Evolutionary conservation across 2,888 invertebrate species (phyloP).

Genomic region (Ichneumoninae sp.): DNA sequence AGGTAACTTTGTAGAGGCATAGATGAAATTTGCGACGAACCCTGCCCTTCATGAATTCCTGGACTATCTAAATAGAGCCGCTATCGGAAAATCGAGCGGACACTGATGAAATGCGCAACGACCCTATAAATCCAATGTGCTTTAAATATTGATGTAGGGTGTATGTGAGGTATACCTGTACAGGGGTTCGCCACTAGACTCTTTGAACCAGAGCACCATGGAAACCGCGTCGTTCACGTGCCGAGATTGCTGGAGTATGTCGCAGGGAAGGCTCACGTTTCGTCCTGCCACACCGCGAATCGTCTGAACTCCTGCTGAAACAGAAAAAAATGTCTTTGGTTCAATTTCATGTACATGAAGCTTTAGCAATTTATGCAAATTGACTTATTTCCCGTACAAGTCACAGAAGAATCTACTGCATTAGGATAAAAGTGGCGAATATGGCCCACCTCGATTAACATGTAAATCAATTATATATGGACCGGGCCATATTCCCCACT

Average conservation of each 20-base stretch:
- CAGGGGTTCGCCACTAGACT: constrained; percentile 90
- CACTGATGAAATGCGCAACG: not conserved
- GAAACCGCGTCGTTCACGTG: constrained; percentile 93
- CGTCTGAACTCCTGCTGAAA: constrained; percentile 92
- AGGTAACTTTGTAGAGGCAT: not conserved
- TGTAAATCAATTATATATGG: no score
- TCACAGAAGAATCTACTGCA: not conserved
- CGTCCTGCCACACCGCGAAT: constrained; percentile 94
- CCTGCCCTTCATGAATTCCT: not conserved
- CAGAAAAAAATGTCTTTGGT: constrained; percentile 37
- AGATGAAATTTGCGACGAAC: not conserved
- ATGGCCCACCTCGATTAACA: no score
- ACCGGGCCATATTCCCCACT: no score
- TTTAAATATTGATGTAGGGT: constrained; percentile 51
- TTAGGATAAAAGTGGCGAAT: not conserved
- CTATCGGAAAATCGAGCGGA: not conserved
- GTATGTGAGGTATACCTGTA: constrained; percentile 89
- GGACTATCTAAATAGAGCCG: not conserved
- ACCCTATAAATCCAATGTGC: no score
- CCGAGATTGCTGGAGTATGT: constrained; percentile 89
- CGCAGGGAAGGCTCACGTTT: constrained; percentile 94
- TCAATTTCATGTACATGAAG: not conserved
- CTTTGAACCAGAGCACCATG: constrained; percentile 96
- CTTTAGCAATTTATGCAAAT: not conserved
- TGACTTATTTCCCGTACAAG: not conserved